Evolutionary conservation across 2,888 invertebrate species (phyloP), one percentile per base, ranked within the genome.

Genomic region (Luperina nickerlii): DNA sequence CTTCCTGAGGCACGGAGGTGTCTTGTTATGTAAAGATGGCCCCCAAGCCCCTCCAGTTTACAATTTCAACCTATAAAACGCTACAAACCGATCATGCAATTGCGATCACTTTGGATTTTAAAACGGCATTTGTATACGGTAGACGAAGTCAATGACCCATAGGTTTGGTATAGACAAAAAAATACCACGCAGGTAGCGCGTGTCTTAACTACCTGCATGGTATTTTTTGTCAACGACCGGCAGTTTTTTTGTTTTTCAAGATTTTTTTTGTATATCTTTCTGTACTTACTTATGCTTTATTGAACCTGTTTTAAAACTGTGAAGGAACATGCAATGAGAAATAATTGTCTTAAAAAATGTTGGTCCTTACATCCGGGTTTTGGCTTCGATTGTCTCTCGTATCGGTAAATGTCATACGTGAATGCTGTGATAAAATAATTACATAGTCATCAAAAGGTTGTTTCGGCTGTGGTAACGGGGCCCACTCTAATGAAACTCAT

Each of bases 141-240:
- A 66, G 72, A 15, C 42, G 32, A 48, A 32, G 87, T 82, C 87
- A 87, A 42, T 75, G 82, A 80, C 79, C 86, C 27, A 8, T 13
- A 70, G 38, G 65, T 86, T 75, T 71, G 68, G 63, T 65, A 54
- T 15, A 32, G 32, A 32, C 32, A 32, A 32, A 32, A 32, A 32
- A 32, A 32, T 32, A 32, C 32, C 32, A 32, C 32, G 32, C 32
- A 32, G 32, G 32, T 32, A 32, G 32, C 32, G 32, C 32, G 32
- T 32, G 32, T 32, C 32, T 32, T 32, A 32, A 32, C 42, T 79
- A 69, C 60, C 42, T 71, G 71, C 79, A 78, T 76, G 79, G 3
- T 11, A 0, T 24, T 68, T 86, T 81, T 77, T 76, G 76, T 72
- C 76, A 63, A 74, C 32, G 60, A 48, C 1, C 62, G 15, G 24